These are phyloP conservation scores for Leptopilina boulardi DNA, from an alignment of 1,140 invertebrate species.

Conservation along the genomic window DNA sequence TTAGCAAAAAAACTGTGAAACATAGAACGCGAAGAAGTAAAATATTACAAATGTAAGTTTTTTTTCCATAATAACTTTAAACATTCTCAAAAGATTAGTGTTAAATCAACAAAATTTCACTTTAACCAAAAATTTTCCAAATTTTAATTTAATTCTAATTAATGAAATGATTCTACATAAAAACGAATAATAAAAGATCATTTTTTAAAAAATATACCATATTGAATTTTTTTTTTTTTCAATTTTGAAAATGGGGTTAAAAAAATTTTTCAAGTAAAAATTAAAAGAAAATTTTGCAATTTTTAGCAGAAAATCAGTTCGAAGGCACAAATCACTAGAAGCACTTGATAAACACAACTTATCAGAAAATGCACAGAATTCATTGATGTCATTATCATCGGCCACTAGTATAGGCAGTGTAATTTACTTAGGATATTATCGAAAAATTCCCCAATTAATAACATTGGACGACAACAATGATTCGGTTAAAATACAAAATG, in stretches of 20 bases:
- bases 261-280: background rate
- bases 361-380: constrained; percentile 7
- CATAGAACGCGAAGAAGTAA: background rate
- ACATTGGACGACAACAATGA: constrained; percentile 54
- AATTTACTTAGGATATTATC: constrained; percentile 57
- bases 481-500: background rate
- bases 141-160: no score
- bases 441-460: constrained; percentile 60
- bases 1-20: background rate
- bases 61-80: background rate
- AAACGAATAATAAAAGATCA: no score
- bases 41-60: background rate
- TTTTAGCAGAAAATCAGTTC: constrained; percentile 1
- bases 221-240: no score
- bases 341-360: background rate
- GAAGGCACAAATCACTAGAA: constrained; percentile 31
- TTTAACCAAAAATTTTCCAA: no score
- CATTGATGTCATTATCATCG: background rate
- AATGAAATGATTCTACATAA: no score
- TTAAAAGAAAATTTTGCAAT: background rate
- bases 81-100: no score
- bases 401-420: constrained; percentile 48
- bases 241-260: no score
- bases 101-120: no score
- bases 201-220: no score